Evolutionary conservation across 2,113 vertebrate genomes (phyloP).

Genomic region (Bostrychus sinensis): DNA sequence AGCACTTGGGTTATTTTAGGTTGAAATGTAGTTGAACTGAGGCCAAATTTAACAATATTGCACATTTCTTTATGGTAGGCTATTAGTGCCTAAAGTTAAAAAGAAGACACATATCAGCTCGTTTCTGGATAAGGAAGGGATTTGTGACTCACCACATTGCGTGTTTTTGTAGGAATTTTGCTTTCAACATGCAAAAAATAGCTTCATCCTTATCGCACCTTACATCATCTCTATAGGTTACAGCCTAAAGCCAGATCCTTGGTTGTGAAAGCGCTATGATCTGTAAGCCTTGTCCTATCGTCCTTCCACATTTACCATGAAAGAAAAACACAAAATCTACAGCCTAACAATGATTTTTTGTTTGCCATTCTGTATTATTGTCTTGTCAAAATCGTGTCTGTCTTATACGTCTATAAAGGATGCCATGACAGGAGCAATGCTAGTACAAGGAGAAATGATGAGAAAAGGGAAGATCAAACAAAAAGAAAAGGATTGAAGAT

Average conservation of each 20-base stretch:
- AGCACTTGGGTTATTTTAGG: too few relatives aligned
- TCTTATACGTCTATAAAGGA: background rate
- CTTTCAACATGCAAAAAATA: constrained; percentile 1
- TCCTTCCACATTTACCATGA: background rate
- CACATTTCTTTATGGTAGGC: too few relatives aligned
- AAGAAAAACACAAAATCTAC: background rate
- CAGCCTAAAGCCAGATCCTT: background rate
- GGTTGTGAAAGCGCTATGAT: background rate
- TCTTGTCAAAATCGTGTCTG: constrained; percentile 2
- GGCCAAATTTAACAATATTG: too few relatives aligned
- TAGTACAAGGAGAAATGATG: background rate
- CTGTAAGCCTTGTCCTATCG: background rate
- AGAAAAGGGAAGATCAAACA: background rate
- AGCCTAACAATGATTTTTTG: background rate
- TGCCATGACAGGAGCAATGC: constrained; percentile 1
- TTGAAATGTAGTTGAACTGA: too few relatives aligned
- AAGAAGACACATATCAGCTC: background rate
- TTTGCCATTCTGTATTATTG: constrained; percentile 1
- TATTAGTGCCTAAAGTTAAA: too few relatives aligned
- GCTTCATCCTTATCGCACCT: background rate
- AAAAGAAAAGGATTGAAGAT: constrained; percentile 2
- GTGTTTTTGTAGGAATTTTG: background rate
- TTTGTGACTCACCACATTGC: background rate
- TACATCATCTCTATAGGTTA: background rate
- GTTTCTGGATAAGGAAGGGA: background rate